phyloP scores from a whole-genome alignment of 2,113 vertebrate species.

The Festucalex cinctus region DNA sequence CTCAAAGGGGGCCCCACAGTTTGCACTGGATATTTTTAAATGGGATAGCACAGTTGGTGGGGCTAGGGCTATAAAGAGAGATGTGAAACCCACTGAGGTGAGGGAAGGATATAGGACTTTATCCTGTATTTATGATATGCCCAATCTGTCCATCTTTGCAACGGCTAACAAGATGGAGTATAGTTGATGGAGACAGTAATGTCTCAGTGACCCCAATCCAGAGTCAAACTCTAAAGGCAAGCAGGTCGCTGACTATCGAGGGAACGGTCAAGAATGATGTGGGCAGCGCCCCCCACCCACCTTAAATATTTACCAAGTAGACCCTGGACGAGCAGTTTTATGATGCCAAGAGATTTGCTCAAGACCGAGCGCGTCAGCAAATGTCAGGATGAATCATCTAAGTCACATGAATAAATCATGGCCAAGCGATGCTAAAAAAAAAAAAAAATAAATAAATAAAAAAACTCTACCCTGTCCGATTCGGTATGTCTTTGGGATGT shows the following conservation, averaged over 20 bases:
- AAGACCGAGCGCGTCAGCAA: constrained; percentile 53
- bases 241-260: not conserved
- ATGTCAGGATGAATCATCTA: constrained; percentile 60
- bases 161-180: not conserved
- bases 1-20: not conserved
- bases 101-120: not conserved
- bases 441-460: constrained; percentile 32
- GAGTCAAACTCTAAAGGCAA: constrained; percentile 14
- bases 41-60: not conserved
- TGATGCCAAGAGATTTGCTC: constrained; percentile 43
- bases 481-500: constrained; percentile 32
- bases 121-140: not conserved
- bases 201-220: constrained; percentile 4
- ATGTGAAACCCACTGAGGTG: not conserved
- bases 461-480: constrained; percentile 37
- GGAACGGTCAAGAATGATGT: constrained; percentile 35
- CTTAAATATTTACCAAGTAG: constrained; percentile 60
- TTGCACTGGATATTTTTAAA: not conserved
- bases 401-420: constrained; percentile 63
- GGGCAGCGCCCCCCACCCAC: not conserved
- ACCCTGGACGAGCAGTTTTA: constrained; percentile 47
- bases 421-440: constrained; percentile 44
- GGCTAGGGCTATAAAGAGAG: not conserved
- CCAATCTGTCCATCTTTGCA: not conserved
- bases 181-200: not conserved